A percentile compares a stretch with the other conserved stretches of the same genome.
phyloP scores from a whole-genome alignment of 2,113 vertebrate species.

The Nothoprocta pentlandii region DNA sequence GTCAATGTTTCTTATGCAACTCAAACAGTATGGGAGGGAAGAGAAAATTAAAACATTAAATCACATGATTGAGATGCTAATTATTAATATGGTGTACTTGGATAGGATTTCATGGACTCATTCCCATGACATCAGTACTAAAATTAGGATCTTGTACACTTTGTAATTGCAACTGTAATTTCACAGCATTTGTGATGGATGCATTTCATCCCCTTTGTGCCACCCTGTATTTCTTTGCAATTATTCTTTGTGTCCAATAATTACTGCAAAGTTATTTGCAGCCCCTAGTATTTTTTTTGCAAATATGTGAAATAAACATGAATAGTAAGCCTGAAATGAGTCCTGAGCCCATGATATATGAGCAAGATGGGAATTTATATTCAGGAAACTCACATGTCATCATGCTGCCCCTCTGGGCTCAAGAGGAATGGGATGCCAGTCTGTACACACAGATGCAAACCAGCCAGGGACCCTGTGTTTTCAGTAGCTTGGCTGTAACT shows the following conservation, averaged over 20 bases:
- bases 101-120: neutral
- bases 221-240: neutral
- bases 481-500: neutral
- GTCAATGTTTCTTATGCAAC: neutral
- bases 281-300: neutral
- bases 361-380: neutral
- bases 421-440: neutral
- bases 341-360: neutral
- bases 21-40: neutral
- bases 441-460: neutral
- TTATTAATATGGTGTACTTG: neutral
- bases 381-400: neutral
- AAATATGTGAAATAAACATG: neutral
- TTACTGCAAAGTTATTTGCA: neutral
- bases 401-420: neutral
- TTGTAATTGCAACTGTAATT: neutral
- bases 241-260: neutral
- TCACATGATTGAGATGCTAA: too few species aligned
- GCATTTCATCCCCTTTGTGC: neutral
- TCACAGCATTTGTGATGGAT: neutral
- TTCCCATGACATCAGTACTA: neutral
- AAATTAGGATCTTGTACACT: neutral
- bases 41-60: neutral
- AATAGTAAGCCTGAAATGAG: neutral
- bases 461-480: neutral